Base-by-base conservation (phyloP, 2,113 vertebrate species). In the Geothlypis trichas region DNA sequence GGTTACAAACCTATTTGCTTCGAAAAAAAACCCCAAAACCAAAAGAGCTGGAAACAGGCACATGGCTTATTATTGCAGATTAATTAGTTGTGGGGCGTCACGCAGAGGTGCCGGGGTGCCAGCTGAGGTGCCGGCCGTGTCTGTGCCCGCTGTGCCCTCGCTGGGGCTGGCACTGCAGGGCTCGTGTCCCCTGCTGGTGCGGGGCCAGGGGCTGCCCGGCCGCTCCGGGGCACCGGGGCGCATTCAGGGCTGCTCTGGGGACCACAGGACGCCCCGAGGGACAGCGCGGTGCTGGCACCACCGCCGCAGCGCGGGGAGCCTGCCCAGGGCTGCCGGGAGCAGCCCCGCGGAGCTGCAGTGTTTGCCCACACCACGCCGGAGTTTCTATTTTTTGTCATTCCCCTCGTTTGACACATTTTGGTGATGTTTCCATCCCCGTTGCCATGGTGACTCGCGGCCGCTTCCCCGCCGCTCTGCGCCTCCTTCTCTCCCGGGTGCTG, bases 1-100 rank as follows among this genome's bases (percentile, higher is more conserved):
- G 69, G 83, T 95, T 92, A 96, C 93, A 90, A 90, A 94, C 95
- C 86, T 67, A 95, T 89, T 92, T 84, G 65, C 68, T 72, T 66
- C 23, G 72, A 18, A 65, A 71, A 80, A 58, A 75, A 51, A 12
- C 13, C 65, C 65, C 11, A 26, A 26, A 16, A 26, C 20, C 22
- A 54, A 78, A 71, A 30, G 28, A 76, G 26, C 47, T 69, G 79
- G 49, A 42, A 77, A 33, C 12, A 57, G 37, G 61, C 73, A n/a
- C 15, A 28, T 57, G 80, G 69, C 15, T 35, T 11, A 22, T 80
- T n/a, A 84, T 63, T 57, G 83, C 46, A 33, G 84, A 84, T 92
- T 59, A 88, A 92, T 95, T 77, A 78, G 6, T 4, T 3, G 7
- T 12, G 12, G 24, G 54, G 21, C 58, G 19, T 66, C 15, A 0